Conservation (phyloP, 2,888 invertebrate genomes). For the Luperina testacea region DNA sequence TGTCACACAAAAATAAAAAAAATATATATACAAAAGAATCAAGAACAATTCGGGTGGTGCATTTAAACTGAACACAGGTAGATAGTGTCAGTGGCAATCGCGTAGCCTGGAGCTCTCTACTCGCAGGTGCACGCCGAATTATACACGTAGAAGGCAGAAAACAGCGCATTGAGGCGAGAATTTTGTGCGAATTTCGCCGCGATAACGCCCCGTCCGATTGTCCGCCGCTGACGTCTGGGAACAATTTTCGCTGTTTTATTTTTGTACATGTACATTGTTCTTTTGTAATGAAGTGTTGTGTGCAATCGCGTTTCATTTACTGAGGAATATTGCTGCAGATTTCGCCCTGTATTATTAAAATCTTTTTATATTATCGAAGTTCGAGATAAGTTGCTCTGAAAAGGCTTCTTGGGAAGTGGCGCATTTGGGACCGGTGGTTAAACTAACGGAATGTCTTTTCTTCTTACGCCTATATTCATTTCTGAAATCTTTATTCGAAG, state of each 20-base stretch:
- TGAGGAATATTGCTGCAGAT: slow-evolving; percentile 48
- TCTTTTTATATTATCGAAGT: slow-evolving; percentile 48
- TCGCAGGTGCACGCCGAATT: slow-evolving; percentile 75
- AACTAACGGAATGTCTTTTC: slow-evolving; percentile 21
- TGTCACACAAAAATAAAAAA: slow-evolving; percentile 58
- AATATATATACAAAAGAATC: slow-evolving; percentile 69
- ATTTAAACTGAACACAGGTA: slow-evolving; percentile 78
- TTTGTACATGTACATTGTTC: slow-evolving; percentile 67
- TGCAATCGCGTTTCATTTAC: slow-evolving; percentile 63
- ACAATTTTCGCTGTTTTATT: slow-evolving; percentile 69
- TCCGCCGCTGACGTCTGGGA: slow-evolving; percentile 70
- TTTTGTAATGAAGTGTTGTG: slow-evolving; percentile 77
- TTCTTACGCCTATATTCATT: slow-evolving; percentile 29
- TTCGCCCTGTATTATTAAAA: slow-evolving; percentile 49
- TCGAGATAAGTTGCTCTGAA: slow-evolving; percentile 38
- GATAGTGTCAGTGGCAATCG: slow-evolving; percentile 83
- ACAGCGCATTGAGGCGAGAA: slow-evolving; percentile 73
- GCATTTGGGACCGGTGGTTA: slow-evolving; percentile 27
- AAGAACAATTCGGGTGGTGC: slow-evolving; percentile 75
- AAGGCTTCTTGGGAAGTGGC: slow-evolving; percentile 16
- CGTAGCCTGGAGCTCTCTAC: slow-evolving; percentile 70
- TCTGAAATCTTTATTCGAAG: slow-evolving; percentile 17
- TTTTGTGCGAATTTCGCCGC: slow-evolving; percentile 71
- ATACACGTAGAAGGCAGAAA: slow-evolving; percentile 73
- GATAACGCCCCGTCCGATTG: slow-evolving; percentile 74